Base-by-base conservation (phyloP, 2,888 invertebrate species). In the Euclidia mi region DNA sequence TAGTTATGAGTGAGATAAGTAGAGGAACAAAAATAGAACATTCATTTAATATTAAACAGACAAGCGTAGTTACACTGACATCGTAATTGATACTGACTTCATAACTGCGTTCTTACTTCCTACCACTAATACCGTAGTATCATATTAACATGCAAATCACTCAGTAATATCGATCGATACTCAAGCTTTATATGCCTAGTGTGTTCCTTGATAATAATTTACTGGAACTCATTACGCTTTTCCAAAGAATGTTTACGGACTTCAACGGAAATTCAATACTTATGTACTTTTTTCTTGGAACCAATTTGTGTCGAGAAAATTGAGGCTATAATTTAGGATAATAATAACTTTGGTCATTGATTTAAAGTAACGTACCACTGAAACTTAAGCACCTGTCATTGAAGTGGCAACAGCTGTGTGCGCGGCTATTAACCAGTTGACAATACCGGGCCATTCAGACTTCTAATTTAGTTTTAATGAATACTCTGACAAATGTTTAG, bases 391-490 rank as follows among this genome's bases (percentile, higher is more conserved):
- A 46, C 46, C 14, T 42, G 40, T 74, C 67, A 63, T 62, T 71
- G 42, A 15, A 37, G 35, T 31, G 14, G 69, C 56, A 65, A 55
- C 60, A 58, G 47, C 53, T 56, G 55, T 53, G 32, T 4, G 20
- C 20, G 17, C 42, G 25, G 37, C 56, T 41, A 71, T 63, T 58
- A 59, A 59, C 46, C 48, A 40, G 53, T 43, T 65, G 59, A 56
- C 51, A 56, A 34, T 47, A 35, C 18, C 45, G 47, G 41, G 31
- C 43, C 51, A 53, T 44, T 56, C 61, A 46, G 38, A 48, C 49
- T 59, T 47, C 55, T 61, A 73, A 76, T 67, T 68, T 65, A 65
- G 45, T 58, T 73, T 67, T 65, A 64, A 76, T 71, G 58, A 59
- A 60, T 65, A 60, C 65, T 67, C 58, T 65, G 64, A 68, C 64